Evolutionary conservation across 2,888 invertebrate genomes (phyloP).

Genomic region (Sarcophaga variegata): DNA sequence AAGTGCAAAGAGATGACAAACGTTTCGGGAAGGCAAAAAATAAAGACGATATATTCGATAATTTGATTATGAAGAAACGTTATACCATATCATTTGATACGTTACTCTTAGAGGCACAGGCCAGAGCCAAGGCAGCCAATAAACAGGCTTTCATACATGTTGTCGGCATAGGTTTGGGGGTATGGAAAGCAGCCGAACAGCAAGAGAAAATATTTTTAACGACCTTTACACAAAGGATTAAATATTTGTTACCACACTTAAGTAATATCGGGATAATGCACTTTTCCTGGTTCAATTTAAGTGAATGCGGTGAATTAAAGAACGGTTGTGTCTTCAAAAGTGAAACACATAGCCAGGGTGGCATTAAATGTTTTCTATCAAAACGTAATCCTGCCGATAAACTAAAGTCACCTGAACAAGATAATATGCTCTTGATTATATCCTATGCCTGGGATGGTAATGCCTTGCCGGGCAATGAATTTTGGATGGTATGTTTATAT

Average conservation of each 20-base stretch:
- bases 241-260: constrained; percentile 82
- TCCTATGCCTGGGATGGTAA: constrained; percentile 90
- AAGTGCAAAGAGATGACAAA: constrained; percentile 72
- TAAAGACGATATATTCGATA: constrained; percentile 78
- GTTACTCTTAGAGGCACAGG: constrained; percentile 85
- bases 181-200: constrained; percentile 85
- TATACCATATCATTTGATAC: constrained; percentile 85
- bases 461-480: constrained; percentile 88
- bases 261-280: constrained; percentile 85
- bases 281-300: constrained; percentile 85
- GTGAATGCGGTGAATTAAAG: constrained; percentile 82
- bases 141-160: constrained; percentile 85
- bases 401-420: constrained; percentile 77
- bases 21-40: constrained; percentile 77
- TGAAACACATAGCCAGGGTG: constrained; percentile 78
- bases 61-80: constrained; percentile 81
- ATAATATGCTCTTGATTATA: constrained; percentile 84
- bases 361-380: constrained; percentile 83
- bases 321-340: constrained; percentile 80
- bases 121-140: constrained; percentile 82
- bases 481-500: constrained; percentile 84
- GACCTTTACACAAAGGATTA: constrained; percentile 85
- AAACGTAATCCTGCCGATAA: constrained; percentile 84
- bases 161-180: constrained; percentile 86
- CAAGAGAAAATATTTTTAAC: constrained; percentile 86